phyloP scores from a whole-genome alignment of 1,140 invertebrate species.

The Lasaia peninsularis region DNA sequence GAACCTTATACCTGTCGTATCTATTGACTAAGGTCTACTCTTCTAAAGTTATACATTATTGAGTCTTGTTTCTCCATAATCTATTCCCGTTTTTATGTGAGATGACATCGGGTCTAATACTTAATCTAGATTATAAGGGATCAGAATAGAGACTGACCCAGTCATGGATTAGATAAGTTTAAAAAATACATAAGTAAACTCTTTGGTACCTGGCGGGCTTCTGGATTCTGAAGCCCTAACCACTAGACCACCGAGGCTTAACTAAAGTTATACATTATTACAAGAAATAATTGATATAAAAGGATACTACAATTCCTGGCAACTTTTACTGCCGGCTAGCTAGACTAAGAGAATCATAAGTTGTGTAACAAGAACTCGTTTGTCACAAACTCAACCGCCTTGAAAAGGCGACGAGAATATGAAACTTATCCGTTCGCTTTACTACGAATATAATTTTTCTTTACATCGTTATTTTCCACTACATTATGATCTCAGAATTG shows the following conservation, averaged over 20 bases:
- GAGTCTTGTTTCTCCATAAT: no score
- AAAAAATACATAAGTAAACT: no score
- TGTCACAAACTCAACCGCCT: constrained; percentile 63
- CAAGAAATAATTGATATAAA: constrained; percentile 41
- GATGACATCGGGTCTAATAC: no score
- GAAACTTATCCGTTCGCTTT: constrained; percentile 55
- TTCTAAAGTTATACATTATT: constrained; percentile 27
- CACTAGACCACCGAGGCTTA: no score
- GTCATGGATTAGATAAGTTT: no score
- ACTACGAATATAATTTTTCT: constrained; percentile 36
- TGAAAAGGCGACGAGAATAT: constrained; percentile 62
- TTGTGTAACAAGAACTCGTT: constrained; percentile 68
- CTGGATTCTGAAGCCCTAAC: no score
- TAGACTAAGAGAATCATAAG: constrained; percentile 48
- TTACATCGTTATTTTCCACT: constrained; percentile 14
- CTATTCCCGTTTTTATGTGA: no score
- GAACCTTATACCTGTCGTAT: constrained; percentile 64
- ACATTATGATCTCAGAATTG: not conserved
- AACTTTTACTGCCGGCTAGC: constrained; percentile 57
- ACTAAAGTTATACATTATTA: constrained; percentile 26
- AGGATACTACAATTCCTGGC: constrained; percentile 53
- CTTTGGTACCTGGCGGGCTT: no score
- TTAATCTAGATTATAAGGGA: no score
- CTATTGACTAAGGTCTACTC: constrained; percentile 42
- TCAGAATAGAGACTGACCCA: no score